Evolutionary conservation across 2,888 invertebrate species (phyloP), one percentile per base, ranked within the genome.

Genomic region (Ennomos fuscantarius): DNA sequence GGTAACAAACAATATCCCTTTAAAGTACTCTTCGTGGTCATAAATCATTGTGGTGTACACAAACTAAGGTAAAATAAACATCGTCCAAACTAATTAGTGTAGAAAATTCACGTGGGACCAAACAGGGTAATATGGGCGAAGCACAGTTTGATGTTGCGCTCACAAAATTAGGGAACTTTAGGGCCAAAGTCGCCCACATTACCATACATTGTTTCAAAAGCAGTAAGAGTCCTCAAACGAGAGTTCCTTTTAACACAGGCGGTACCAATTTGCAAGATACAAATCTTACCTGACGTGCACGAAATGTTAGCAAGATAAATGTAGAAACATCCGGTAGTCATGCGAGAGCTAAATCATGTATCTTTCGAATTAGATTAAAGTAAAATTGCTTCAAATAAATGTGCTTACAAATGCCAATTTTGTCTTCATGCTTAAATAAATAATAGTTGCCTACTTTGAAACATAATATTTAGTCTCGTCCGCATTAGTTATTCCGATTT

Each of bases 151-250:
- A 90, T 89, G 89, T 89, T 87, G 81, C 86, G 81, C 86, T 88
- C 87, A 82, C 89, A 86, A 90, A 89, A 89, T 90, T 89, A 89
- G 86, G 81, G 88, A 89, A 89, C 86, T 90, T 89, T 88, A 86
- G 87, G 89, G 85, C 86, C 81, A 75, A 88, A 88, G 87, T 87
- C 86, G 82, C 45, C 49, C 45, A 59, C 58, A 37, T 54, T 41
- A 59, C 33, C 33, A 36, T 45, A 58, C 49, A 53, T 8, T n/a
- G n/a, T 35, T 49, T 45, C 1, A 32, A n/a, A 36, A 31, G 11
- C 11, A 59, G 58, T 59, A 59, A 45, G 58, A 41, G 11, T 32
- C 9, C 34, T 40, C 6, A 24, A 2, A 24, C 24, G 6, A 24
- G 1, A 46, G 34, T 31, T 5, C 24, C 24, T 24, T n/a, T n/a